A percentile compares a stretch with the other conserved stretches of the same genome.
These are phyloP conservation scores for Gobionotothen gibberifrons DNA, from an alignment of 2,797 vertebrate genomes.

Conservation along the genomic window DNA sequence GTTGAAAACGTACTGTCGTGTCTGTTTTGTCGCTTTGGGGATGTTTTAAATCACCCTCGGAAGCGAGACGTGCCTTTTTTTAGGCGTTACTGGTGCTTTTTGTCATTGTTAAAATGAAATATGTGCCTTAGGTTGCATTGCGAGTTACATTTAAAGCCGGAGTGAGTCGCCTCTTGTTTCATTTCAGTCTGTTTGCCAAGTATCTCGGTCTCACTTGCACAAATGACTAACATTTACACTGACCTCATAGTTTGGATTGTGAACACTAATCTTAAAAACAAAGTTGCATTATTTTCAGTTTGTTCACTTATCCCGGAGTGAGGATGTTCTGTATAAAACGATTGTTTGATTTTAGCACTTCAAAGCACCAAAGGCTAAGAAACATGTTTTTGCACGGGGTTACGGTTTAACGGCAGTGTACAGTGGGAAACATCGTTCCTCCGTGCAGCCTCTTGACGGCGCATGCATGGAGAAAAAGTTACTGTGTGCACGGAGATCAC, in stretches of 20 bases:
- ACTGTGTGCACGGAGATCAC: background rate
- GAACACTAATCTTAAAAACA: background rate
- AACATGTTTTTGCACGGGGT: background rate
- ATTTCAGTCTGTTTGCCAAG: conserved; percentile 31
- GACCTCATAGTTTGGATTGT: background rate
- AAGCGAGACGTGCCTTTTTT: background rate
- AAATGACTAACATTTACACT: background rate
- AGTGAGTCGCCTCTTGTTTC: conserved; percentile 20
- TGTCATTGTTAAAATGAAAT: background rate
- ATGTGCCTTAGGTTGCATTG: background rate
- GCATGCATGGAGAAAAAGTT: conserved; percentile 59
- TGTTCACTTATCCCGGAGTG: background rate
- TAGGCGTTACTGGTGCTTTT: background rate
- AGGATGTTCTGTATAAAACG: background rate
- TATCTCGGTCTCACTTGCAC: conserved; percentile 1
- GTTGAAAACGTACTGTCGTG: conserved; percentile 4
- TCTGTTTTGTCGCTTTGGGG: background rate
- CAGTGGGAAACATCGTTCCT: background rate
- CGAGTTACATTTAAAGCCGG: background rate
- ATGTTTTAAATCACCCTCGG: background rate
- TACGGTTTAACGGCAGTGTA: background rate
- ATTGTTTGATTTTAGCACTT: background rate
- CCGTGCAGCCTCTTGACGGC: conserved; percentile 13
- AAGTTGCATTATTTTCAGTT: conserved; percentile 16
- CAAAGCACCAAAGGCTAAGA: no score